Evolutionary conservation across 2,113 vertebrate species (phyloP).

Genomic region (Clarias gariepinus): DNA sequence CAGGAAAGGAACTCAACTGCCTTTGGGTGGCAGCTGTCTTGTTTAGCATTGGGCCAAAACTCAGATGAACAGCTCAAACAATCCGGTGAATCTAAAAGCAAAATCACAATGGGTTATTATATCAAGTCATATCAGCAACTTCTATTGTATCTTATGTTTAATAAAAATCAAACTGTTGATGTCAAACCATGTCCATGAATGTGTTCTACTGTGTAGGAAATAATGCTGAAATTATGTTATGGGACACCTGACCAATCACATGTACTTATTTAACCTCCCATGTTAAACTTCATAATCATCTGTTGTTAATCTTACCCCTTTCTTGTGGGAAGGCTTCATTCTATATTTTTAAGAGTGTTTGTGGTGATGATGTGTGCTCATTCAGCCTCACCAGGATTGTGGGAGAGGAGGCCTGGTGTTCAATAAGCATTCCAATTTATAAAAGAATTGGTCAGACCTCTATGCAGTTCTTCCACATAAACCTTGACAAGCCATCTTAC

Average conservation of each 20-base stretch:
- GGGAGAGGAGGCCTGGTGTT: background rate
- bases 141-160: background rate
- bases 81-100: conserved; percentile 63
- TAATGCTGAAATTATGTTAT: background rate
- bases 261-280: background rate
- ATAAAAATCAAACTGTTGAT: background rate
- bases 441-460: background rate
- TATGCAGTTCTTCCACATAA: background rate
- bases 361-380: background rate
- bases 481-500: background rate
- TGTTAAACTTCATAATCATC: background rate
- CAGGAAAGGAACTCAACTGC: conserved; percentile 68
- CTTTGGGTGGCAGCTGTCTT: conserved; percentile 61
- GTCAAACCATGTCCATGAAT: background rate
- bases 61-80: conserved; percentile 63
- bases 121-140: background rate
- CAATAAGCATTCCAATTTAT: background rate
- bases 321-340: background rate
- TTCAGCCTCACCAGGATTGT: background rate
- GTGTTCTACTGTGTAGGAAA: background rate
- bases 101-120: conserved; percentile 41
- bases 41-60: conserved; percentile 63
- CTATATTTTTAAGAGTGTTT: background rate
- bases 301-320: background rate
- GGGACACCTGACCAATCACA: background rate